Evolutionary conservation across 2,113 vertebrate genomes (phyloP), one percentile per base, ranked within the genome.

Genomic region (Pterophyllum scalare): DNA sequence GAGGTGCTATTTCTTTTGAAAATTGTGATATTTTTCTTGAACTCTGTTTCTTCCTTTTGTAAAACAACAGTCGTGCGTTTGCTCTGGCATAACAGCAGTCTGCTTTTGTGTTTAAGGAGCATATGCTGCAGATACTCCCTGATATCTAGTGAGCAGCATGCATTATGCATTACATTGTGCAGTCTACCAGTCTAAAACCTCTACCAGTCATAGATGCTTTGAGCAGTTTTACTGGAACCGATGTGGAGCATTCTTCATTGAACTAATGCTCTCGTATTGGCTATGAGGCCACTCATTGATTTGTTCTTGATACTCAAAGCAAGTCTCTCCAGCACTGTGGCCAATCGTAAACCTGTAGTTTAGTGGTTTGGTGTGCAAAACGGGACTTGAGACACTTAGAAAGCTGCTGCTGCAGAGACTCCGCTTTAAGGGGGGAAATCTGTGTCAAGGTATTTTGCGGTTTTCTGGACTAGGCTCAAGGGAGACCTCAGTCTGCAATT

Each of bases 1-100:
- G 57, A 83, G 67, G 52, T 38, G 78, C 59, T 5, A 11, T 24
- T 78, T 64, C 80, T 79, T 81, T 20, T 24, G 28, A 77, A 86
- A 65, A 64, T 61, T 6, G 1, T 24, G 58, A 59, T 22, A 22
- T 59, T 65, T 81, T 22, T 62, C 57, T 56, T 59, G 7, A 61
- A 60, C 60, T 61, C 62, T 35, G 57, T 79, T 59, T 56, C 33
- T 22, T 46, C 22, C 24, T 76, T 17, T 72, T 72, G 43, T 31
- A 52, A 72, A 72, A 49, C 43, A 31, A 31, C 17, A 13, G 24
- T 31, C 52, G 26, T 72, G 17, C 43, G 31, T 52, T 70, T 72
- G 17, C 24, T 31, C 43, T 72, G 43, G 65, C 65, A 52, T 43
- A 13, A 46, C 65, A 31, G 24, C 26, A 52, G 24, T 52, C 17